Evolutionary conservation across 2,888 invertebrate species (phyloP).

Genomic region (Calliphora vomitoria): DNA sequence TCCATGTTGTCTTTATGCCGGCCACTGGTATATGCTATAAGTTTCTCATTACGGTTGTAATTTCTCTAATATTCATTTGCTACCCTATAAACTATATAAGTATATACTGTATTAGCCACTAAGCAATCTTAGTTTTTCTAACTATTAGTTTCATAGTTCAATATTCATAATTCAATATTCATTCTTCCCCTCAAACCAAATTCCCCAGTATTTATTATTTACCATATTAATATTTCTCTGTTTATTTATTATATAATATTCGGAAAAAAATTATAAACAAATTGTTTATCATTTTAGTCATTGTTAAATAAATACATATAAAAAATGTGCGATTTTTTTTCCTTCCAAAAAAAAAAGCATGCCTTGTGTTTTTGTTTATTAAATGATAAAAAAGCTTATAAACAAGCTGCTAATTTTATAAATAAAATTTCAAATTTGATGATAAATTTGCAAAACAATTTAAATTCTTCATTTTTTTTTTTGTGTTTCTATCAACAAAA

Average conservation of each 20-base stretch:
- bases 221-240: neutral
- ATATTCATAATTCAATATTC: too few relatives aligned
- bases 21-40: too few relatives aligned
- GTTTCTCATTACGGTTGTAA: too few relatives aligned
- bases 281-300: slow-evolving; percentile 57
- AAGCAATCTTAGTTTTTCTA: too few relatives aligned
- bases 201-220: neutral
- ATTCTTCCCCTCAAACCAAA: too few relatives aligned
- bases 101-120: too few relatives aligned
- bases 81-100: too few relatives aligned
- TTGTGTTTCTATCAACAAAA: neutral
- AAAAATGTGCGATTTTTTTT: slow-evolving; percentile 9
- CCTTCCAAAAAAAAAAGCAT: neutral
- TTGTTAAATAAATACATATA: slow-evolving; percentile 27
- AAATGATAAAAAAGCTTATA: slow-evolving; percentile 45
- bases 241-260: slow-evolving; percentile 41
- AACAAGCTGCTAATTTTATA: slow-evolving; percentile 47
- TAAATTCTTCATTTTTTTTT: neutral
- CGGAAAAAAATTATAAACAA: neutral
- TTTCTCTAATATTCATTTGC: too few relatives aligned
- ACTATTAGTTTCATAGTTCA: too few relatives aligned
- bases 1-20: too few relatives aligned
- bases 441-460: slow-evolving; percentile 41
- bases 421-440: slow-evolving; percentile 20
- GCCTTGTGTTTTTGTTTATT: slow-evolving; percentile 39